Base-by-base conservation (phyloP, 2,888 invertebrate species). In the Volucella inflata region DNA sequence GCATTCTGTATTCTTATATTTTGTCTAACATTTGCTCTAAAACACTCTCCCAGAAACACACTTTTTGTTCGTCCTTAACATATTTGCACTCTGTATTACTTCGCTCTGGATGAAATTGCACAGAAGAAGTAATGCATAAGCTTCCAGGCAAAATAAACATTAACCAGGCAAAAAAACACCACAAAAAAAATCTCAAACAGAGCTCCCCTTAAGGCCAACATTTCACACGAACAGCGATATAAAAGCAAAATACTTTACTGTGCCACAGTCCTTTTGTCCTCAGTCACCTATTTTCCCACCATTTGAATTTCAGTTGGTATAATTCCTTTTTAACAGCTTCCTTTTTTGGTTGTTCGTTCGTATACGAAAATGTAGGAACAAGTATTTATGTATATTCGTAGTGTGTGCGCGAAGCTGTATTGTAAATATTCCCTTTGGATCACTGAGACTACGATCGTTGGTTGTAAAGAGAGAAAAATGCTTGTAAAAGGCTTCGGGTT, bases 271-370 rank as follows among this genome's bases (percentile, higher is more conserved):
- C 80, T 80, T 84, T 84, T 84, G 84, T 83, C 78, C 72, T 83
- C 62, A 68, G 79, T 75, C 84, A 84, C 84, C 79, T 84, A 84
- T 84, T 84, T 84, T 84, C 65, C 51, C 75, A 80, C 79, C 70
- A 75, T 75, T 80, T 82, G 77, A 82, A 82, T 82, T 82, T 65
- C 65, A 77, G 71, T 72, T 75, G 75, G 70, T 80, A 74, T 70
- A 75, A 79, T 75, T 80, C 65, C 70, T 79, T 79, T 30, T 84
- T 80, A 80, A 65, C 70, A 50, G 72, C 72, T 78, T 62, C 64
- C 64, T 17, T 59, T 51, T 68, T 74, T 51, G 44, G 74, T 78
- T 57, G 36, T 46, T 50, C 36, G 46, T 70, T 67, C 50, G 62
- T 72, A 62, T 16, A 40, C 17, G 57, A 16, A n/a, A 38, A 50